phyloP scores from a whole-genome alignment of 2,113 vertebrate genomes.

The Hypocryptadius cinnamomeus region DNA sequence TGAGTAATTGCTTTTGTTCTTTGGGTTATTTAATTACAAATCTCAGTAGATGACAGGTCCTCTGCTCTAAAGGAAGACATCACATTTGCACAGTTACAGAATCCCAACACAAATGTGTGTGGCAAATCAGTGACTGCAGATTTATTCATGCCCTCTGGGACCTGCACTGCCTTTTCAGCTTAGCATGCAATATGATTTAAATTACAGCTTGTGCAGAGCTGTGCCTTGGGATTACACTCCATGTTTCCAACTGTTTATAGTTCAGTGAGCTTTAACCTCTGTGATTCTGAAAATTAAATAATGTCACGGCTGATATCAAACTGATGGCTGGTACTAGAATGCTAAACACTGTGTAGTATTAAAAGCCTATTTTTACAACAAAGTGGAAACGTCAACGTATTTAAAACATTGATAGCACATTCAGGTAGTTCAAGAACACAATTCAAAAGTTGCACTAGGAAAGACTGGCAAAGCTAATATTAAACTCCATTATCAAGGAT shows the following conservation, averaged over 20 bases:
- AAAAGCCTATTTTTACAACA: constrained; percentile 14
- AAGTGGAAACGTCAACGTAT: background rate
- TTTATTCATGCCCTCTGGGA: constrained; percentile 57
- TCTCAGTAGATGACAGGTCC: constrained; percentile 40
- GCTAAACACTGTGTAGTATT: constrained; percentile 7
- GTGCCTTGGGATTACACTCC: constrained; percentile 45
- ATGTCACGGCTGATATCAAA: constrained; percentile 45
- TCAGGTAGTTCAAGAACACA: background rate
- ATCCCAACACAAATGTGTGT: constrained; percentile 39
- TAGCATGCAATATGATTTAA: constrained; percentile 57
- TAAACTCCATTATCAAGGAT: background rate
- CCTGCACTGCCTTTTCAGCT: constrained; percentile 44
- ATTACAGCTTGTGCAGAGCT: constrained; percentile 52
- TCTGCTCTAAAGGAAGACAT: constrained; percentile 44
- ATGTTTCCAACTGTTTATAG: constrained; percentile 53
- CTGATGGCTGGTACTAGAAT: constrained; percentile 27
- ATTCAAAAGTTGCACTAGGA: background rate
- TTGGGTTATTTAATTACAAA: constrained; percentile 50
- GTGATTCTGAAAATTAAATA: constrained; percentile 56
- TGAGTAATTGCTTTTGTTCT: constrained; percentile 55
- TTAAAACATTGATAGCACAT: background rate
- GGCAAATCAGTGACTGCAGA: constrained; percentile 45
- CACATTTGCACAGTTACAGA: constrained; percentile 50
- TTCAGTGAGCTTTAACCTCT: constrained; percentile 58
- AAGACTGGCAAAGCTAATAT: background rate